A percentile compares a stretch with the other conserved stretches of the same genome.
These are phyloP conservation scores for Marasmarcha lunaedactyla DNA, from an alignment of 2,888 invertebrate species.

Conservation along the genomic window DNA sequence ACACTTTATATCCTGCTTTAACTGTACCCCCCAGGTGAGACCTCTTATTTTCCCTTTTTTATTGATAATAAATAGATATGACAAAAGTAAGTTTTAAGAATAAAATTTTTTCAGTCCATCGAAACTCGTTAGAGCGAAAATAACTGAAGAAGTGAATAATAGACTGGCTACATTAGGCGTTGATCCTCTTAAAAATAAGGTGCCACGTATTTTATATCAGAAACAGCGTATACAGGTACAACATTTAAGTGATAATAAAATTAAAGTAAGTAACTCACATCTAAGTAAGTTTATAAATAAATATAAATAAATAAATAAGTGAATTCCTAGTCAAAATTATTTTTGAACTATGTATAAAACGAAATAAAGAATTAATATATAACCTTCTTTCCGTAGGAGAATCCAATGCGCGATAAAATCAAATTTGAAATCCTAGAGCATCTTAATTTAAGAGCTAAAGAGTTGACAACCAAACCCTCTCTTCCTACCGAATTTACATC, in stretches of 20 bases:
- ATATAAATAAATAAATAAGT: too few species aligned
- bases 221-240: slow-evolving; percentile 68
- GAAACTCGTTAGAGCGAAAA: slow-evolving; percentile 50
- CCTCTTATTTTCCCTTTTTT: too few species aligned
- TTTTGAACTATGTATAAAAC: too few species aligned
- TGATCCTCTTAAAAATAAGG: slow-evolving; percentile 72
- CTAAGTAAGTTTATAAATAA: neutral
- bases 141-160: slow-evolving; percentile 61
- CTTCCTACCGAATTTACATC: slow-evolving; percentile 34
- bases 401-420: slow-evolving; percentile 51
- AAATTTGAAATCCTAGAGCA: slow-evolving; percentile 52
- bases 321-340: neutral
- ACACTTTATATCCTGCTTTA: neutral
- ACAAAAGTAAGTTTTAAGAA: too few species aligned
- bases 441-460: slow-evolving; percentile 27
- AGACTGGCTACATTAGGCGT: slow-evolving; percentile 72
- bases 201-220: slow-evolving; percentile 66
- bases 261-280: slow-evolving; percentile 63
- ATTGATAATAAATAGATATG: too few species aligned
- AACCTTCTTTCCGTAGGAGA: slow-evolving; percentile 44
- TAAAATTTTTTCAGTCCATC: slow-evolving; percentile 33
- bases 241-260: slow-evolving; percentile 66
- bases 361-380: too few species aligned
- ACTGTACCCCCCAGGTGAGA: neutral
- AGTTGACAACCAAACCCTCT: slow-evolving; percentile 16